Percentiles rank a stretch among this genome's conserved stretches.
Conservation (phyloP, 2,888 invertebrate genomes). For the Thelaira solivaga region DNA sequence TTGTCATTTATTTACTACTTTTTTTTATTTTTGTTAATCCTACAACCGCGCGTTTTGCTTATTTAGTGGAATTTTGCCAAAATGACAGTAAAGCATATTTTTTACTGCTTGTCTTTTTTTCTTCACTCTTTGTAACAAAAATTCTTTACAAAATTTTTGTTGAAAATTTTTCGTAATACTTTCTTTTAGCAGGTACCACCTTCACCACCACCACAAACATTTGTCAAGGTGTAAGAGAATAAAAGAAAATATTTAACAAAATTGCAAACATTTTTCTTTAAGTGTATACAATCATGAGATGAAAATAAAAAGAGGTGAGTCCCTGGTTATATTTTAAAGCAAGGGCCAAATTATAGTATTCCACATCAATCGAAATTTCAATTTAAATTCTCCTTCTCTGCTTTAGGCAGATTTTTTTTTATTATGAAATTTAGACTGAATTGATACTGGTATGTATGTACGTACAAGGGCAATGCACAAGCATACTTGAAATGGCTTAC, state of each 20-base stretch:
- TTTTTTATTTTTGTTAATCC: conserved; percentile 26
- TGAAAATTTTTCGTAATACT: conserved; percentile 24
- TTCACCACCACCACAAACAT: too few species aligned
- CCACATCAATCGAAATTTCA: too few species aligned
- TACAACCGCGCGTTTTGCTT: conserved; percentile 22
- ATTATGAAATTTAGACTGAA: too few species aligned
- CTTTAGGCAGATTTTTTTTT: too few species aligned
- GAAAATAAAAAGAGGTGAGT: background rate
- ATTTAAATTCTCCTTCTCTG: too few species aligned
- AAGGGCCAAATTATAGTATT: too few species aligned
- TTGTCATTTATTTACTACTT: conserved; percentile 49
- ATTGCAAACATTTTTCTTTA: conserved; percentile 3
- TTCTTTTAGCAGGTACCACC: conserved; percentile 34
- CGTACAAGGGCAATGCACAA: too few species aligned
- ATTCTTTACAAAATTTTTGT: conserved; percentile 50
- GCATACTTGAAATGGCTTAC: too few species aligned
- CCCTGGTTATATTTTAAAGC: too few species aligned
- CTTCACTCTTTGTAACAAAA: conserved; percentile 22
- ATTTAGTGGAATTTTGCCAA: conserved; percentile 60
- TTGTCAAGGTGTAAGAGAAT: conserved; percentile 36
- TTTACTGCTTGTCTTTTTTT: background rate
- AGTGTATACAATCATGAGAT: background rate
- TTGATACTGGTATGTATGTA: too few species aligned
- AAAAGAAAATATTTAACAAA: conserved; percentile 14
- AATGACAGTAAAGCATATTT: conserved; percentile 38